Evolutionary conservation across 2,888 invertebrate species (phyloP), one percentile per base, ranked within the genome.

Genomic region (Cryptocephalus primarius): DNA sequence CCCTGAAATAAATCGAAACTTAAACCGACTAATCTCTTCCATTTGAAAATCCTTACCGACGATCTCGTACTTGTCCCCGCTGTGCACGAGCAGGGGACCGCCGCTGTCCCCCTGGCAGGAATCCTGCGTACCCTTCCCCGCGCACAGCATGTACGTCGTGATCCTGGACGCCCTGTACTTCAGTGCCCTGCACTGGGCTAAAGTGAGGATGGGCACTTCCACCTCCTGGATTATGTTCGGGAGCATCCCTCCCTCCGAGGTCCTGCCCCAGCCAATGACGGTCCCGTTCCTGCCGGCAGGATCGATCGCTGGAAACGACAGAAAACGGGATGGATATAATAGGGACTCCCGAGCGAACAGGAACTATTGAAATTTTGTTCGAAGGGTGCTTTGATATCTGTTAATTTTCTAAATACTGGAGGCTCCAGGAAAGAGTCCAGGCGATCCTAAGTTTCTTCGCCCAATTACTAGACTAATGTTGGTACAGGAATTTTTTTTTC

Each of bases 21-120:
- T 22, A 6, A 22, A 22, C 22, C 22, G 22, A 22, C 6, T 6
- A 22, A 22, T 4, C 6, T 22, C 6, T 22, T 22, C 6, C 6
- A 44, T 13, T 13, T 14, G 14, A 13, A 39, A 11, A 11, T 44
- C 13, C 77, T 72, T 60, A 84, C 89, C 89, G 45, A 85, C 83
- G 46, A 89, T 83, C 70, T 88, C 87, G 60, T 79, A 83, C 66
- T 82, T 85, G 48, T 85, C 84, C 33, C 83, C 85, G 55, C 79
- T 80, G 52, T 84, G 82, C 4, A 89, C 70, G 0, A 89, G 72
- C 39, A 90, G 71, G 1, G 90, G 90, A 0, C 90, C 90, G 11
- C 90, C 90, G 56, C 88, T 88, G 67, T 90, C 90, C 0, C 90
- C 90, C 70, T 90, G 90, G 60, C 90, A 91, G 0, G 89, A 89